phyloP scores from a whole-genome alignment of 92 coral and sea anemone genomes.

The Anthopleura xanthogrammica region DNA sequence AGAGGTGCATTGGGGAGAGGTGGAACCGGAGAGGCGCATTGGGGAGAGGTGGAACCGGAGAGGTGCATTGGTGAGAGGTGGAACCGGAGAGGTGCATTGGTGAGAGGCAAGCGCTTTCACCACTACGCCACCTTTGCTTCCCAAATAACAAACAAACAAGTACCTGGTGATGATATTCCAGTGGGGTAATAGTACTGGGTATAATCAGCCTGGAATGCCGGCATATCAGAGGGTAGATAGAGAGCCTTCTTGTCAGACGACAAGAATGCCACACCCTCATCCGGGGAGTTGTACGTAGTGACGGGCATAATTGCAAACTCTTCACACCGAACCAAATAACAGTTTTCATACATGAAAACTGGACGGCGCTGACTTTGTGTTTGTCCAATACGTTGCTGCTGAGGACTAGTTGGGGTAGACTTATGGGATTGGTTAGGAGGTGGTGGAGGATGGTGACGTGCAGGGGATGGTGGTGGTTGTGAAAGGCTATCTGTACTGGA shows the following conservation, averaged over 20 bases:
- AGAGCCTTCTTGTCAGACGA: conserved; percentile 96
- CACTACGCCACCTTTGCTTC: too few species aligned
- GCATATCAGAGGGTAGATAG: conserved; percentile 90
- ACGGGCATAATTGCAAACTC: conserved; percentile 87
- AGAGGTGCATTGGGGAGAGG: too few species aligned
- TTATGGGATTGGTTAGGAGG: conserved; percentile 33
- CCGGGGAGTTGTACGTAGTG: conserved; percentile 48
- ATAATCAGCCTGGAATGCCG: conserved; percentile 96
- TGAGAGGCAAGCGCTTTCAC: too few species aligned
- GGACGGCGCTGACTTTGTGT: conserved; percentile 57
- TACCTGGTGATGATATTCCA: conserved; percentile 70
- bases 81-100: too few species aligned
- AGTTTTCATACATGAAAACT: conserved; percentile 86
- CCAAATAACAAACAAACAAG: not conserved
- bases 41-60: too few species aligned
- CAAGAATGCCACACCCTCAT: conserved; percentile 67
- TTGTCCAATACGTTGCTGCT: conserved; percentile 21
- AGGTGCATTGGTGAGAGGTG: too few species aligned
- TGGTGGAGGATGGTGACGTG: conserved; percentile 43
- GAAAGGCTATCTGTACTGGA: conserved; percentile 25
- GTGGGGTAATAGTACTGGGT: conserved; percentile 93
- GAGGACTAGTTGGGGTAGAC: conserved; percentile 39
- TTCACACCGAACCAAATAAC: conserved; percentile 86
- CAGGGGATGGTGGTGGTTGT: conserved; percentile 34
- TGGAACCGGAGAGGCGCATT: too few species aligned